These are phyloP conservation scores for Malacoctenus gilli DNA, from an alignment of 2,797 vertebrate species.

Conservation along the genomic window DNA sequence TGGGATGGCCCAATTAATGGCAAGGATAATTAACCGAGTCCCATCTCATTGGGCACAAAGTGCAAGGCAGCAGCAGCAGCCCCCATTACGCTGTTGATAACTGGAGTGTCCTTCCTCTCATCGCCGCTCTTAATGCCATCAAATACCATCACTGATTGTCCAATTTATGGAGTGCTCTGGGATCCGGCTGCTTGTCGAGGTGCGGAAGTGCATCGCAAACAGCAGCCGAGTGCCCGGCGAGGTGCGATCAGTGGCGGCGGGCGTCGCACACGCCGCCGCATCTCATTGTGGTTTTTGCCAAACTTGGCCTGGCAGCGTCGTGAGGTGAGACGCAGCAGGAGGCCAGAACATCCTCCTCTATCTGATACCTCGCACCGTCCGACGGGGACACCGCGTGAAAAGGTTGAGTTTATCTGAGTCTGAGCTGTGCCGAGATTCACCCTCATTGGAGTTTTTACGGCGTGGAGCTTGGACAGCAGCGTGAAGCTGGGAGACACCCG, in stretches of 20 bases:
- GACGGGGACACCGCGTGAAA: slow-evolving; percentile 5
- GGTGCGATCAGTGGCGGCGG: too few species aligned
- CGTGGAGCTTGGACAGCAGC: slow-evolving; percentile 26
- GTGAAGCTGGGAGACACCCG: too few species aligned
- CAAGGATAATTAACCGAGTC: slow-evolving; percentile 74
- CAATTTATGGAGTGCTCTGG: slow-evolving; percentile 75
- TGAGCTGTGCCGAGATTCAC: slow-evolving; percentile 29
- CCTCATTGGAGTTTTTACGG: slow-evolving; percentile 41
- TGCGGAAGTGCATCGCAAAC: slow-evolving; percentile 61
- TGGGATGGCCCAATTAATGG: slow-evolving; percentile 76
- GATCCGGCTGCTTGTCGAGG: slow-evolving; percentile 59
- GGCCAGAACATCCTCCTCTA: slow-evolving; percentile 21
- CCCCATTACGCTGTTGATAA: slow-evolving; percentile 78
- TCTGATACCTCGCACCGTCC: slow-evolving; percentile 33
- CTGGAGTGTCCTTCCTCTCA: slow-evolving; percentile 78
- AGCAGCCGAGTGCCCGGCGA: too few species aligned
- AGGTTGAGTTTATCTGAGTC: slow-evolving; percentile 48
- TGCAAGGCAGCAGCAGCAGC: slow-evolving; percentile 66
- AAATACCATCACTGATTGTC: slow-evolving; percentile 79
- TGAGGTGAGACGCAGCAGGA: slow-evolving; percentile 13
- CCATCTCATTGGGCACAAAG: slow-evolving; percentile 74
- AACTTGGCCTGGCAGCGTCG: slow-evolving; percentile 9
- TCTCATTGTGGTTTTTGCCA: slow-evolving; percentile 22
- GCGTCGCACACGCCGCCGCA: slow-evolving; percentile 29
- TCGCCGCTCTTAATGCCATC: slow-evolving; percentile 76